A percentile compares a stretch with the other conserved stretches of the same genome.
Evolutionary conservation across 2,113 vertebrate genomes (phyloP).

Genomic region (Sorex fumeus): DNA sequence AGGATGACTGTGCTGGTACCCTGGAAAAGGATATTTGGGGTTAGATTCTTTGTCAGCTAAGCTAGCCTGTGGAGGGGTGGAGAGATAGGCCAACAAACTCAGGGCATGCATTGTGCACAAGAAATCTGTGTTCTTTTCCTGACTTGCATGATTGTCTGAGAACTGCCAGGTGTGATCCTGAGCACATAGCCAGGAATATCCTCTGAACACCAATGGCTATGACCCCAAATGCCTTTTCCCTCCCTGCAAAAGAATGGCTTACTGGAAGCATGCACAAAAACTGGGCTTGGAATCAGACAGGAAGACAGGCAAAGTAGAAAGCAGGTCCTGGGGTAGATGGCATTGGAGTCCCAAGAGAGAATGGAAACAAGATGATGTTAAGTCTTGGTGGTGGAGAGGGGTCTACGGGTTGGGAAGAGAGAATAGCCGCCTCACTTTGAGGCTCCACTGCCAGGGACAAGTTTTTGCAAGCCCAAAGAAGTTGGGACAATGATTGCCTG

Average conservation of each 20-base stretch:
- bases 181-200: too few species aligned
- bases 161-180: too few species aligned
- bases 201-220: too few species aligned
- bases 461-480: background rate
- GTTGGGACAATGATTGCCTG: background rate
- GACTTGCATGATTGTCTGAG: too few species aligned
- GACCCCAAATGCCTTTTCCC: background rate
- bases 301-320: background rate
- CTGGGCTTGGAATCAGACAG: background rate
- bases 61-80: too few species aligned
- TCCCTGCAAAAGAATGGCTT: background rate
- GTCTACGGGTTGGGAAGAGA: background rate
- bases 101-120: too few species aligned
- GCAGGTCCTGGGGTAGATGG: background rate
- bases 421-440: background rate
- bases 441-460: background rate
- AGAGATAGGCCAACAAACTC: too few species aligned
- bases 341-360: background rate
- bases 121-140: too few species aligned
- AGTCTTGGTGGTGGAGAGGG: background rate
- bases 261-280: background rate
- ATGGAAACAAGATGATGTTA: slow-evolving; percentile 18
- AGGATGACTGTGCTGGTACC: background rate
- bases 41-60: background rate
- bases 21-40: background rate